A percentile compares a stretch with the other conserved stretches of the same genome.
Evolutionary conservation across 2,888 invertebrate species (phyloP).

Genomic region (Cryptocephalus primarius): DNA sequence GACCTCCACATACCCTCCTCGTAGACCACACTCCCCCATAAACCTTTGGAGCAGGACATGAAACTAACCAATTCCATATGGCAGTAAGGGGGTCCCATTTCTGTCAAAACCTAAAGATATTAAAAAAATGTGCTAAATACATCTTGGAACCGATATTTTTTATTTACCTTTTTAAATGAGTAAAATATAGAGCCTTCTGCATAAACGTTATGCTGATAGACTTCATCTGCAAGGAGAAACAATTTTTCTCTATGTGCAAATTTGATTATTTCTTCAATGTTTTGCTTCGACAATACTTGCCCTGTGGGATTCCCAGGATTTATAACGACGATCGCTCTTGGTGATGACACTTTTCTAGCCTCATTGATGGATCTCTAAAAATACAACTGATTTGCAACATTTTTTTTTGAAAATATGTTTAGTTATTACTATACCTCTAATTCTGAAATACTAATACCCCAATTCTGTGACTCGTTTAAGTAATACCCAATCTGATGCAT

Average conservation of each 20-base stretch:
- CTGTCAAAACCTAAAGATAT: slow-evolving; percentile 53
- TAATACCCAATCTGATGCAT: slow-evolving; percentile 81
- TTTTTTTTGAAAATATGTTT: not conserved
- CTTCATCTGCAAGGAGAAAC: slow-evolving; percentile 87
- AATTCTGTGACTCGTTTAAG: slow-evolving; percentile 76
- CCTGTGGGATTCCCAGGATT: slow-evolving; percentile 99
- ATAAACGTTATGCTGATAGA: slow-evolving; percentile 96
- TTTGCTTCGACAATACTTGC: slow-evolving; percentile 75
- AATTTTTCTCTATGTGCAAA: slow-evolving; percentile 82
- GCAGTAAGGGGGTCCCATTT: slow-evolving; percentile 83
- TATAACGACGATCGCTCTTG: slow-evolving; percentile 84
- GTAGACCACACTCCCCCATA: slow-evolving; percentile 89
- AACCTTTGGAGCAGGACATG: slow-evolving; percentile 96
- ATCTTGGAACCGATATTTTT: not conserved
- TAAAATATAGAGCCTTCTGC: slow-evolving; percentile 76
- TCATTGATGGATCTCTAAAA: slow-evolving; percentile 51
- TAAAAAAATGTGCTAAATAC: not conserved
- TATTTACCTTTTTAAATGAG: slow-evolving; percentile 79
- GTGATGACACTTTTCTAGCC: slow-evolving; percentile 49
- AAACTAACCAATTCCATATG: slow-evolving; percentile 86
- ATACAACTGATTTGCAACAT: slow-evolving; percentile 1
- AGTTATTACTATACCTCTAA: slow-evolving; percentile 56
- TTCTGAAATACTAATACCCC: slow-evolving; percentile 74
- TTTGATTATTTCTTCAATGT: slow-evolving; percentile 83
- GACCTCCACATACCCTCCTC: slow-evolving; percentile 92